These are phyloP conservation scores for Calyptommatus sinebrachiatus DNA, from an alignment of 2,113 vertebrate genomes.

Conservation along the genomic window DNA sequence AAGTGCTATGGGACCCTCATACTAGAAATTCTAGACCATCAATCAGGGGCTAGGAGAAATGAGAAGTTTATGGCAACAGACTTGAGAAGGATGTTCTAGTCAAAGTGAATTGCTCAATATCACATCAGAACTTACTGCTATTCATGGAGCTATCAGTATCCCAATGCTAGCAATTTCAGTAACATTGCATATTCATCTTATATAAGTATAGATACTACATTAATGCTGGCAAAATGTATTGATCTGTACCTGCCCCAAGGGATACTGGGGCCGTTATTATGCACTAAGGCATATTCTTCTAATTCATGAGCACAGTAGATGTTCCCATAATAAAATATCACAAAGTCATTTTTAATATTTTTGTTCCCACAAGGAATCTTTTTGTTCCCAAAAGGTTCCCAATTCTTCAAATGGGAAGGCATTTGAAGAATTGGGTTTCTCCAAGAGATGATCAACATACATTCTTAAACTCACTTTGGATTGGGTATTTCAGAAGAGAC, in stretches of 20 bases:
- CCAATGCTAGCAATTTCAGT: background rate
- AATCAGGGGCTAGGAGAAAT: background rate
- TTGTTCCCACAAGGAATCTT: conserved; percentile 10
- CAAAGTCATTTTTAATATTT: background rate
- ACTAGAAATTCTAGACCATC: too few species aligned
- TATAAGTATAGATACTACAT: too few species aligned
- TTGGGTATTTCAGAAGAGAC: conserved; percentile 5
- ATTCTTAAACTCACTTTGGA: conserved; percentile 25
- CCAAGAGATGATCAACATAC: conserved; percentile 25
- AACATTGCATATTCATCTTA: background rate
- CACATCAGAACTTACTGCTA: background rate
- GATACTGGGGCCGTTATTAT: conserved; percentile 3
- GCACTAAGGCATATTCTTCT: background rate
- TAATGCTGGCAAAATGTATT: background rate
- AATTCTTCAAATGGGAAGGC: conserved; percentile 22
- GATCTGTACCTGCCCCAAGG: background rate
- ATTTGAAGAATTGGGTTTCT: conserved; percentile 3
- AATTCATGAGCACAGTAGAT: conserved; percentile 2
- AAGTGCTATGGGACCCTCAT: too few species aligned
- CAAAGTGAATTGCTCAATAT: background rate
- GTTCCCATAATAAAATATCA: conserved; percentile 5
- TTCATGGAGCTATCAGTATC: background rate
- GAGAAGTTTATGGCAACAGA: background rate
- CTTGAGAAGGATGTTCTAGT: background rate
- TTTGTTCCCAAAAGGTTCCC: too few species aligned